Evolutionary conservation across 92 coral and sea anemone species (phyloP), one percentile per base, ranked within the genome.

Genomic region (Palythoa grandis): DNA sequence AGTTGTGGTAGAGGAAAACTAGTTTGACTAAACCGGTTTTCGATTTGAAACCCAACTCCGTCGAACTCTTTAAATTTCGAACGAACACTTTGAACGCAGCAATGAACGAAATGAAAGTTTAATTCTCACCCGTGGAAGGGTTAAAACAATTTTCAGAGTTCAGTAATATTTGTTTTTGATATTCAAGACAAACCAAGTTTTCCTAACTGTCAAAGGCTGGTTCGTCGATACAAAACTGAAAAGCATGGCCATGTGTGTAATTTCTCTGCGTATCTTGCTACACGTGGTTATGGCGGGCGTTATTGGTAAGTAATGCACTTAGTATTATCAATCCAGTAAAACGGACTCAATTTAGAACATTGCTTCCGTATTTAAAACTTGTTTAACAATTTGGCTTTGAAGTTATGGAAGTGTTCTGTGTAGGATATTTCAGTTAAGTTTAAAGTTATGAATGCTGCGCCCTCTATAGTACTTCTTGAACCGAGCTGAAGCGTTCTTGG

Each of bases 301-400:
- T 79, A 16, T 65, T 65, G 84, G 84, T 79, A 79, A 79, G 84
- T 79, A 79, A 60, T 38, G 68, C 54, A 17, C 70, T 57, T 77
- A 11, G 13, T 67, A 15, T 38, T 5, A 13, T 65, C 83, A 60
- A 16, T 79, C 39, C 57, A 39, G 58, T 50, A 22, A 25, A 50
- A 74, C 79, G 35, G 71, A 43, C 37, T 60, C 25, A 60, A 60
- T 11, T 77, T 77, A n/a, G 48, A 54, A 57, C 15, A 7, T 77
- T 77, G 15, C 48, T 74, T 50, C n/a, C 61, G 79, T 74, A n/a
- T 74, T 74, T 74, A 17, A 23, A 22, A 22, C 17, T 38, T 43
- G 50, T 43, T 29, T 58, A n/a, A 15, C 65, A 5, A 16, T 5
- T 16, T 15, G 20, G 20, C 20, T 58, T 14, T 14, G 65, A 58